Base-by-base conservation (phyloP, 2,797 vertebrate genomes). In the Okamejei kenojei region DNA sequence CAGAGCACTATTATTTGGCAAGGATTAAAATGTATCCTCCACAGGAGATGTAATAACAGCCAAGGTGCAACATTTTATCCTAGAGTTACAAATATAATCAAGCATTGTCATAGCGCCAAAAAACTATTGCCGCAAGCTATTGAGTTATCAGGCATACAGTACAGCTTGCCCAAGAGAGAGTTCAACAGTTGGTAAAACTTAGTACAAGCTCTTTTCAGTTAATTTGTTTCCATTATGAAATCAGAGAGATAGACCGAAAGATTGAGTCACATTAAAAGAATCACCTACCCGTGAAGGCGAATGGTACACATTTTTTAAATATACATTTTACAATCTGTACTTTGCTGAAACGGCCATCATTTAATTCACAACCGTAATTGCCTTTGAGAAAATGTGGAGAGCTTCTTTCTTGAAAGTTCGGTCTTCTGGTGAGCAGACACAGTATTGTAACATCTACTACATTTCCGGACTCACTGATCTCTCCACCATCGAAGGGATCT, bases 1-100 rank as follows among this genome's bases (percentile, higher is more conserved):
- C 65, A 45, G 68, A 45, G 88, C 65, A 91, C 65, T 71, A 73
- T 91, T 91, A 10, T 73, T 71, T 11, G 71, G 73, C 38, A 92
- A 92, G 11, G 90, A 71, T 58, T 71, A 74, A 58, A 88, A 76
- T 58, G 45, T 58, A 76, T 76, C 11, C 90, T 68, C 38, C 29
- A 54, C 23, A 5, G 90, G 90, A 92, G 45, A 92, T 76, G 90
- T 74, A 45, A 54, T 38, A 92, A 92, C 71, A 92, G 73, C 26
- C 74, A 11, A 26, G 38, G 26, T 76, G 38, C 71, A 74, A 74
- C 26, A 10, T 92, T 76, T 92, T n/a, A 76, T 68, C 90, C 90
- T 54, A 13, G 45, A 32, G 71, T 76, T 71, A 92, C 71, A 92
- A 92, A 76, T 92, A 76, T 74, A 45, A 92, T 92, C 90, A 92